Conservation (phyloP, 2,797 vertebrate genomes). For the Poecilia wingei region DNA sequence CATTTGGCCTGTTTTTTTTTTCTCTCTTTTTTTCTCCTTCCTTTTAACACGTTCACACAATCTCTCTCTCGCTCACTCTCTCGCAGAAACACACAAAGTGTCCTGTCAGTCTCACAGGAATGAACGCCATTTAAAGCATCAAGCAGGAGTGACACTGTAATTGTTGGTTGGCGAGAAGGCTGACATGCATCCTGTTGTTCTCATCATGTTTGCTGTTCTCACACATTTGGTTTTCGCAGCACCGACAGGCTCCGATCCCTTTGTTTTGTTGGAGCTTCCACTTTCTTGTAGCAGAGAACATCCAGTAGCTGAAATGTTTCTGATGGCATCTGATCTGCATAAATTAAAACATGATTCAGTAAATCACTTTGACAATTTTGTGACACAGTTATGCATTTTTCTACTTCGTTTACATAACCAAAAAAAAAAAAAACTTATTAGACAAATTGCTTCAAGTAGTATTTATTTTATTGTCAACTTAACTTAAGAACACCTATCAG, state of each 20-base stretch:
- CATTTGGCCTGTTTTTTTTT: conserved; percentile 27
- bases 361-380: background rate
- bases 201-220: conserved; percentile 32
- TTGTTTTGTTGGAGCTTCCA: background rate
- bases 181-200: conserved; percentile 53
- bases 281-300: background rate
- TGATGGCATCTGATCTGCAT: background rate
- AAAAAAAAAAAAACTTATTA: background rate
- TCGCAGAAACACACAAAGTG: conserved; percentile 43
- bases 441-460: background rate
- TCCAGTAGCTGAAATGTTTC: background rate
- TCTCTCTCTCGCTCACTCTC: conserved; percentile 27
- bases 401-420: background rate
- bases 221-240: conserved; percentile 11
- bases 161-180: conserved; percentile 41
- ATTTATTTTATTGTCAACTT: background rate
- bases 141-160: conserved; percentile 36
- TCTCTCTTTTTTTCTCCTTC: background rate
- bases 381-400: background rate
- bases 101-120: conserved; percentile 52
- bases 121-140: conserved; percentile 57
- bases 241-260: background rate
- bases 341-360: background rate
- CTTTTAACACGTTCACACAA: conserved; percentile 43
- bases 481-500: background rate